Evolutionary conservation across 2,888 invertebrate species (phyloP).

Genomic region (Papilio protenor): DNA sequence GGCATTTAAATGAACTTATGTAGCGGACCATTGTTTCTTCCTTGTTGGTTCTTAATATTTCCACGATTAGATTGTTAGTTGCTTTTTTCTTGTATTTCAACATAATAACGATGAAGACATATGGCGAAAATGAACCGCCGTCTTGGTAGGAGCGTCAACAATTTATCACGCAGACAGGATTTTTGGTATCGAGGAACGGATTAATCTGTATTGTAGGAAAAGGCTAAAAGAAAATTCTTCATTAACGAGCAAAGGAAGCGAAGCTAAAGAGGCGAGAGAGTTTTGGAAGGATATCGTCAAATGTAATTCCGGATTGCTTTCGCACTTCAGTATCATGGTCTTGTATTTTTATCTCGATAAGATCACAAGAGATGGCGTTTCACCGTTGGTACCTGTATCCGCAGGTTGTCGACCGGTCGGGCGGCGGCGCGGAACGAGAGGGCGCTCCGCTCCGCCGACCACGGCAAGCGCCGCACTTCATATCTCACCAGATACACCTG

Average conservation of each 20-base stretch:
- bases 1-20: slow-evolving; percentile 50
- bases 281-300: background rate
- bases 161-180: too few relatives aligned
- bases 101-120: background rate
- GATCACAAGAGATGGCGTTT: slow-evolving; percentile 7
- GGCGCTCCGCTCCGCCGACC: slow-evolving; percentile 70
- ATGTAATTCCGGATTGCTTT: too few relatives aligned
- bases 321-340: background rate
- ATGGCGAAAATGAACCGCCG: background rate
- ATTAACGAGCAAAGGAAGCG: background rate
- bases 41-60: slow-evolving; percentile 34
- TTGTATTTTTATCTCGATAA: background rate
- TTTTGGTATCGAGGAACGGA: too few relatives aligned
- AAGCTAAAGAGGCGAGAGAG: background rate
- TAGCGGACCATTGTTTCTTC: slow-evolving; percentile 44
- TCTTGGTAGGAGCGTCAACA: too few relatives aligned
- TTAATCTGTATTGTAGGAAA: too few relatives aligned
- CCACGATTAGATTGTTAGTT: background rate
- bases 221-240: too few relatives aligned
- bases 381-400: slow-evolving; percentile 42
- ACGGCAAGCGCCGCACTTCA: slow-evolving; percentile 75
- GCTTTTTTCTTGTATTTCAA: slow-evolving; percentile 19
- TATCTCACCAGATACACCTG: slow-evolving; percentile 68
- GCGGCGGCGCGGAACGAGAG: slow-evolving; percentile 62
- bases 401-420: slow-evolving; percentile 71